Conservation (phyloP, 2,797 vertebrate genomes). For the Urophycis tenuis region DNA sequence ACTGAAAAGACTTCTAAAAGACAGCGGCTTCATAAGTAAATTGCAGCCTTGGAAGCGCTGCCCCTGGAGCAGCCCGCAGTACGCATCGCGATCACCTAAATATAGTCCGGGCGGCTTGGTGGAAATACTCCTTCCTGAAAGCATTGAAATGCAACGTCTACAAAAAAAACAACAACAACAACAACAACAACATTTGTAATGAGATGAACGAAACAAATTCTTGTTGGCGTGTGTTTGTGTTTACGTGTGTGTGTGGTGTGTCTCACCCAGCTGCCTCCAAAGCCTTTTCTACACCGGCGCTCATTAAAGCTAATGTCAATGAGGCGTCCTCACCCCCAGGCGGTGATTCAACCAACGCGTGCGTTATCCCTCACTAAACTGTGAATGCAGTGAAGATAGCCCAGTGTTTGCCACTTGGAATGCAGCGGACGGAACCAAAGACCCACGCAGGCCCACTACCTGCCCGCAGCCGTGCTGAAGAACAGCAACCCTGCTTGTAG, state of each 20-base stretch:
- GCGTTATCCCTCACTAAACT: constrained; percentile 57
- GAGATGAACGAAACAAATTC: background rate
- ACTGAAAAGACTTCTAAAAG: background rate
- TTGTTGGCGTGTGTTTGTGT: background rate
- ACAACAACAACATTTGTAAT: no score
- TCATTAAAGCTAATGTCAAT: constrained; percentile 46
- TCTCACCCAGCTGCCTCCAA: background rate
- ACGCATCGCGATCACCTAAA: background rate
- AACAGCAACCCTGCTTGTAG: constrained; percentile 35
- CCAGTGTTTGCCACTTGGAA: constrained; percentile 18
- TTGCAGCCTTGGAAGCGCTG: background rate
- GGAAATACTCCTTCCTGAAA: background rate
- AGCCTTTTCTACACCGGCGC: constrained; percentile 23
- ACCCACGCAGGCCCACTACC: background rate
- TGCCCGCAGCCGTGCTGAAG: constrained; percentile 41
- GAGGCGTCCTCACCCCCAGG: constrained; percentile 31
- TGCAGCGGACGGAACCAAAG: no score
- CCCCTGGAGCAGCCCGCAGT: background rate
- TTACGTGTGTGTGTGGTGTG: background rate
- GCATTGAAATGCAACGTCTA: background rate
- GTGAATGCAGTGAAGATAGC: constrained; percentile 56
- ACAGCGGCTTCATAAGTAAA: background rate
- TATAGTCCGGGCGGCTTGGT: background rate
- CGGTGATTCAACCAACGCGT: constrained; percentile 49
- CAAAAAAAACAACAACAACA: background rate